Evolutionary conservation across 2,113 vertebrate species (phyloP).

Genomic region (Halichoerus grypus): DNA sequence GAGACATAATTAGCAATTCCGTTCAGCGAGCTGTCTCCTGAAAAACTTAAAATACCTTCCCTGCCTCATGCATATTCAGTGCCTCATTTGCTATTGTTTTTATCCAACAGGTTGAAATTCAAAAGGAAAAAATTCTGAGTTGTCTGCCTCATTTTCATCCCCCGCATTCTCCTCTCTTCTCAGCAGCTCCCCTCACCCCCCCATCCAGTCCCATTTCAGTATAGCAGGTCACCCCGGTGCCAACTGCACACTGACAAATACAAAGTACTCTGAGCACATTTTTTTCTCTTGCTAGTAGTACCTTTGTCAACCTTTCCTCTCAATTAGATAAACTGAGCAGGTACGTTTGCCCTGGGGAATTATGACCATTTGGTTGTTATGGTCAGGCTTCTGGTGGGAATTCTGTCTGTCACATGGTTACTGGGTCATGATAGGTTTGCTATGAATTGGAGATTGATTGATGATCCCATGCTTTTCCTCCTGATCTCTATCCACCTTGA

Average conservation of each 20-base stretch:
- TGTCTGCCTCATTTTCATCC: constrained; percentile 73
- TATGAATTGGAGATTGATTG: constrained; percentile 21
- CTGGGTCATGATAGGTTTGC: constrained; percentile 9
- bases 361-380: not conserved
- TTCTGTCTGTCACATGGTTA: not conserved
- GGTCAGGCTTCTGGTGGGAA: not conserved
- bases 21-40: constrained; percentile 79
- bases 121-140: constrained; percentile 76
- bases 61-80: constrained; percentile 79
- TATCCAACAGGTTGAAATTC: constrained; percentile 79
- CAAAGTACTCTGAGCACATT: not conserved
- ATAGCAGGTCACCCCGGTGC: constrained; percentile 38
- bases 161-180: not conserved
- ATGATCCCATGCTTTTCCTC: constrained; percentile 1
- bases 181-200: not conserved
- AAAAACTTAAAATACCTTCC: constrained; percentile 81
- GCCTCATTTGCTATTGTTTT: constrained; percentile 82
- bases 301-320: constrained; percentile 51
- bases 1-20: constrained; percentile 82
- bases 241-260: constrained; percentile 37
- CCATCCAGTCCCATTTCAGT: not conserved
- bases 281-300: not conserved
- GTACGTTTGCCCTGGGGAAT: constrained; percentile 28
- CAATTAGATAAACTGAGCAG: constrained; percentile 60
- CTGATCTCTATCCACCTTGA: constrained; percentile 29